Percentiles rank a stretch among this genome's conserved stretches.
These are phyloP conservation scores for Gobio gobio DNA, from an alignment of 2,113 vertebrate genomes.

Conservation along the genomic window DNA sequence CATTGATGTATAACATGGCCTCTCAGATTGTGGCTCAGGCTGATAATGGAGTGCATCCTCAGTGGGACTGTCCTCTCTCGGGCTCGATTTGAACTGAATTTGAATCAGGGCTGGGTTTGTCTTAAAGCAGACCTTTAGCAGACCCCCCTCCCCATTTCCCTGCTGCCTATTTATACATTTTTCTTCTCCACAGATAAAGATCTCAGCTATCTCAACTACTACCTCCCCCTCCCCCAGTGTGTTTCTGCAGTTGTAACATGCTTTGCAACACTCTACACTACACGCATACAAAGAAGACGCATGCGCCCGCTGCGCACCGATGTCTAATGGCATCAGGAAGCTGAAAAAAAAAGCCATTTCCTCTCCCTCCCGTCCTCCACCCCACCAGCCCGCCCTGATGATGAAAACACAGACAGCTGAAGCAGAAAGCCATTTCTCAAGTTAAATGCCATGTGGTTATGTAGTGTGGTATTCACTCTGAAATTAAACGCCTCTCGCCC, in stretches of 20 bases:
- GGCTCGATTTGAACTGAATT: slow-evolving; percentile 41
- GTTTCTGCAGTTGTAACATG: slow-evolving; percentile 82
- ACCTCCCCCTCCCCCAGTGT: slow-evolving; percentile 85
- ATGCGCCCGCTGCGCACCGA: slow-evolving; percentile 73
- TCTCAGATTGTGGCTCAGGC: slow-evolving; percentile 34
- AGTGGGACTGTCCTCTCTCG: slow-evolving; percentile 32
- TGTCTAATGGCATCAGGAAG: slow-evolving; percentile 91
- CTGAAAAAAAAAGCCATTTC: slow-evolving; percentile 86
- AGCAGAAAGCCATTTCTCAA: slow-evolving; percentile 99
- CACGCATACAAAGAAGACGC: slow-evolving; percentile 82
- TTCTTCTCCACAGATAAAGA: slow-evolving; percentile 84
- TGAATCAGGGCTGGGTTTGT: slow-evolving; percentile 43
- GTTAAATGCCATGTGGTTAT: slow-evolving; percentile 99
- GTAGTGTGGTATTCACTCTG: slow-evolving; percentile 95
- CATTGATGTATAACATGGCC: slow-evolving; percentile 43
- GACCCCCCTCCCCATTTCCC: slow-evolving; percentile 56
- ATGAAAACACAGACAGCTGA: slow-evolving; percentile 94
- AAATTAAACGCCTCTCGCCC: slow-evolving; percentile 91
- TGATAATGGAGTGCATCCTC: slow-evolving; percentile 37
- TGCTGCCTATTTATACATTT: slow-evolving; percentile 83
- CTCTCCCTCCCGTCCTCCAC: slow-evolving; percentile 49
- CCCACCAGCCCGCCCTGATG: slow-evolving; percentile 83
- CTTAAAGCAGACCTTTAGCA: slow-evolving; percentile 38
- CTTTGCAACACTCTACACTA: slow-evolving; percentile 64
- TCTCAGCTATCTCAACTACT: slow-evolving; percentile 82